Conservation (phyloP, 2,797 vertebrate genomes). For the Zalophus californianus region DNA sequence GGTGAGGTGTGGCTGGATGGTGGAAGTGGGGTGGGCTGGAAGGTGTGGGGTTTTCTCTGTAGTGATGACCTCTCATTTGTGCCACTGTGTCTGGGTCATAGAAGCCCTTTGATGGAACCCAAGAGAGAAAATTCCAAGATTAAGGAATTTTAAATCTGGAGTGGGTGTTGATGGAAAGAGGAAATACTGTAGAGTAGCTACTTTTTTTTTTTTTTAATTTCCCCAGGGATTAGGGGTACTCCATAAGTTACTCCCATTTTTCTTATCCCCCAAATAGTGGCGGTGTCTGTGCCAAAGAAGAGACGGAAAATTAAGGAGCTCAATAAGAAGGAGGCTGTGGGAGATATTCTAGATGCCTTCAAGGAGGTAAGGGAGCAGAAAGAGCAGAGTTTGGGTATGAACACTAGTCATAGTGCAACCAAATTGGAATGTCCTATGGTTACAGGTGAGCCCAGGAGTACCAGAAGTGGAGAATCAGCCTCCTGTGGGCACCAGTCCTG, state of each 20-base stretch:
- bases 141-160: not conserved
- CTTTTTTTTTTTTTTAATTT: not conserved
- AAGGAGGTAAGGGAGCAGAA: constrained; percentile 92
- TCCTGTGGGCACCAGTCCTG: constrained; percentile 78
- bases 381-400: not conserved
- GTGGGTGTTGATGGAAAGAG: not conserved
- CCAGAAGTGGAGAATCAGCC: constrained; percentile 90
- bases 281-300: constrained; percentile 97
- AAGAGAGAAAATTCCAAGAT: constrained; percentile 73
- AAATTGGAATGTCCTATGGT: not conserved
- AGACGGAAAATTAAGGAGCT: constrained; percentile 98
- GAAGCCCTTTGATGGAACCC: constrained; percentile 81
- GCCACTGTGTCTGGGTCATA: constrained; percentile 81
- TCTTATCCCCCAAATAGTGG: constrained; percentile 80
- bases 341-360: constrained; percentile 97
- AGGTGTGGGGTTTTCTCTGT: not conserved
- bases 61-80: constrained; percentile 75
- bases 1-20: constrained; percentile 86
- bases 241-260: not conserved
- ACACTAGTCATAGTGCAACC: not conserved
- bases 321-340: constrained; percentile 96
- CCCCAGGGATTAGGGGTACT: not conserved
- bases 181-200: not conserved
- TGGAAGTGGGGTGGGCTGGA: not conserved
- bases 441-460: constrained; percentile 89